Evolutionary conservation across 2,888 invertebrate species (phyloP).

Genomic region (Eustalomyia histrio): DNA sequence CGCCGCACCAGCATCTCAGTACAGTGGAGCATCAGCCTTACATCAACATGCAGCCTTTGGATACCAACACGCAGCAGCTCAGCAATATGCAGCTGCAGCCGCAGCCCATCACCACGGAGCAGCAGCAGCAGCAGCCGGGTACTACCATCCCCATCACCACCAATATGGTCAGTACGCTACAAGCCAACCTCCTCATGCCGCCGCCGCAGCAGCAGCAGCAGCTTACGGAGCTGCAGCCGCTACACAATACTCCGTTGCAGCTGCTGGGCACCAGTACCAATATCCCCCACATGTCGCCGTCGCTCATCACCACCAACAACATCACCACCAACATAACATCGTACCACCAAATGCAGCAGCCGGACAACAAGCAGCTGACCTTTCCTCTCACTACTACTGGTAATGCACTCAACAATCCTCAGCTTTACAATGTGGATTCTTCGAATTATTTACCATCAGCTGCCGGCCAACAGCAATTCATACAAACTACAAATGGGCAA

Average conservation of each 20-base stretch:
- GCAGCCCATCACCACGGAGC: conserved; percentile 76
- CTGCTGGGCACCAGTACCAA: conserved; percentile 73
- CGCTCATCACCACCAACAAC: conserved; percentile 72
- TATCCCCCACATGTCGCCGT: conserved; percentile 74
- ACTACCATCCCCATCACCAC: conserved; percentile 82
- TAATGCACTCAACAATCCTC: conserved; percentile 71
- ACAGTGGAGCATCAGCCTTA: conserved; percentile 77
- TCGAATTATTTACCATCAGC: conserved; percentile 74
- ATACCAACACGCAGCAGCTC: conserved; percentile 75
- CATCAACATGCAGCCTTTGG: conserved; percentile 80
- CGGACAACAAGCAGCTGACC: conserved; percentile 82
- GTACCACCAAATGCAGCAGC: conserved; percentile 82
- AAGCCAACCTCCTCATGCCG: conserved; percentile 73
- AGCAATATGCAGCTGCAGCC: conserved; percentile 70
- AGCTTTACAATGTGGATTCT: conserved; percentile 68
- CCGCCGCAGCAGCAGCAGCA: conserved; percentile 70
- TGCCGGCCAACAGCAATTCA: conserved; percentile 19
- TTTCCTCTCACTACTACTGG: conserved; percentile 90
- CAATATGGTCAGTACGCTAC: conserved; percentile 73
- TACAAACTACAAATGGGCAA: conserved; percentile 74
- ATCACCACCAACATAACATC: conserved; percentile 77
- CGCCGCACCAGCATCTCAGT: conserved; percentile 74
- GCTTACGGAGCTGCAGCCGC: conserved; percentile 67
- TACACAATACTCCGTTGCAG: conserved; percentile 69
- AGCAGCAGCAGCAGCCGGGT: conserved; percentile 72